Percentiles rank a stretch among this genome's conserved stretches.
phyloP scores from a whole-genome alignment of 2,888 invertebrate genomes.

The Keiferia lycopersicella region DNA sequence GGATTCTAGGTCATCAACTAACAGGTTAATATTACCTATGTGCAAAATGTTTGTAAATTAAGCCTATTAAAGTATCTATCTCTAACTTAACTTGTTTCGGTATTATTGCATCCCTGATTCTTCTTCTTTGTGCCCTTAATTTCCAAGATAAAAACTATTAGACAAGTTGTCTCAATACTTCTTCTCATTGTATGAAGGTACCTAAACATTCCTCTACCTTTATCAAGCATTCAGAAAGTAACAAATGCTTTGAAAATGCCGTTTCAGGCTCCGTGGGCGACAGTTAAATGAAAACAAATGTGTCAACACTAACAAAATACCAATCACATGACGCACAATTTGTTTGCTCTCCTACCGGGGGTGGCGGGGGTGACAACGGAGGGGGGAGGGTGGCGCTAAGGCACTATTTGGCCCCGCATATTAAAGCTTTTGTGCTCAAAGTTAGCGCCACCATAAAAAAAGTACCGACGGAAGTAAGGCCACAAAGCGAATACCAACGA shows the following conservation, averaged over 20 bases:
- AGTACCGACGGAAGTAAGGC: slow-evolving; percentile 73
- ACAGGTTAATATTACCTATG: too few species aligned
- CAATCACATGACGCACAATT: slow-evolving; percentile 44
- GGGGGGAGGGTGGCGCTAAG: slow-evolving; percentile 58
- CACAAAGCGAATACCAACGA: slow-evolving; percentile 75
- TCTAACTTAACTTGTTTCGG: too few species aligned
- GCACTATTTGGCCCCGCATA: slow-evolving; percentile 50
- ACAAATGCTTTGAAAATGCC: not conserved
- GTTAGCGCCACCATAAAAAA: slow-evolving; percentile 77
- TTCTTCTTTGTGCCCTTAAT: too few species aligned
- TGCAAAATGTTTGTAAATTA: too few species aligned
- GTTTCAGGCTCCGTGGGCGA: slow-evolving; percentile 6
- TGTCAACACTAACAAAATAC: slow-evolving; percentile 35
- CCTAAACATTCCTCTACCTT: not conserved
- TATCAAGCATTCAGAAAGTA: not conserved
- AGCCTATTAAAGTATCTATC: too few species aligned
- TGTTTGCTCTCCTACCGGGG: slow-evolving; percentile 19
- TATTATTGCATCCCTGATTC: too few species aligned
- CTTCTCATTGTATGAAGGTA: not conserved
- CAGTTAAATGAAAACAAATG: slow-evolving; percentile 29
- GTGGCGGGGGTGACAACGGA: slow-evolving; percentile 29
- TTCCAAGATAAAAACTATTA: too few species aligned
- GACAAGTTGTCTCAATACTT: too few species aligned
- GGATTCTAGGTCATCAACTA: too few species aligned
- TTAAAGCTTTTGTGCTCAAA: slow-evolving; percentile 59